phyloP scores from a whole-genome alignment of 2,113 vertebrate species.

The Recurvirostra avosetta region DNA sequence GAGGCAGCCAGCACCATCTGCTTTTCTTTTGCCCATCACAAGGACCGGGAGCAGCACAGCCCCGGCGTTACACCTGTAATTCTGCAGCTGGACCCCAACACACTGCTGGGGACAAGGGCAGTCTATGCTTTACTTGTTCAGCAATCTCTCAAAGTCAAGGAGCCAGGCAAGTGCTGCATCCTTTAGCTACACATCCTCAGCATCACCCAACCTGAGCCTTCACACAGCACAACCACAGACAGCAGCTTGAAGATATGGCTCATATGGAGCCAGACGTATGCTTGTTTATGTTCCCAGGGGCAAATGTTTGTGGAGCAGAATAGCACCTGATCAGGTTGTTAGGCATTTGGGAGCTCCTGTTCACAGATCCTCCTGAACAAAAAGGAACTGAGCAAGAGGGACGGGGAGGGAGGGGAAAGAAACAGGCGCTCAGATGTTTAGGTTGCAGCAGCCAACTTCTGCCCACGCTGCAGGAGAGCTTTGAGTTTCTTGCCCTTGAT shows the following conservation, averaged over 20 bases:
- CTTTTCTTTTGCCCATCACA: background rate
- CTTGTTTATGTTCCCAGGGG: background rate
- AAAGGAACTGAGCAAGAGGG: background rate
- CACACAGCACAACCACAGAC: background rate
- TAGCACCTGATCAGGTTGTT: background rate
- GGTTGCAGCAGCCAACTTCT: background rate
- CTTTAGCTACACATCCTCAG: background rate
- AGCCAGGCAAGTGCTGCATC: fast-evolving
- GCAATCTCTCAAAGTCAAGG: background rate
- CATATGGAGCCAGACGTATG: fast-evolving
- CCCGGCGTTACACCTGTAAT: fast-evolving
- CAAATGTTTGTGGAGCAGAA: background rate
- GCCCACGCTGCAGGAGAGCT: background rate
- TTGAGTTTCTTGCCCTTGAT: constrained; percentile 35
- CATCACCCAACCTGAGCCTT: background rate
- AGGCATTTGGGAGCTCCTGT: background rate
- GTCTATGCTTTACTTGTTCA: background rate
- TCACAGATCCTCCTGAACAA: background rate
- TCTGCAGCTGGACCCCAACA: background rate
- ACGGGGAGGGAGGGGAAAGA: background rate
- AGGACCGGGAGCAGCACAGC: background rate
- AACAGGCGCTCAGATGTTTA: background rate
- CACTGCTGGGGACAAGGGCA: background rate
- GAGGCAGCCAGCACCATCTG: background rate
- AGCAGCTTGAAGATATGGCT: background rate